Conservation (phyloP, 2,113 vertebrate genomes). For the Cryptotis parvus region DNA sequence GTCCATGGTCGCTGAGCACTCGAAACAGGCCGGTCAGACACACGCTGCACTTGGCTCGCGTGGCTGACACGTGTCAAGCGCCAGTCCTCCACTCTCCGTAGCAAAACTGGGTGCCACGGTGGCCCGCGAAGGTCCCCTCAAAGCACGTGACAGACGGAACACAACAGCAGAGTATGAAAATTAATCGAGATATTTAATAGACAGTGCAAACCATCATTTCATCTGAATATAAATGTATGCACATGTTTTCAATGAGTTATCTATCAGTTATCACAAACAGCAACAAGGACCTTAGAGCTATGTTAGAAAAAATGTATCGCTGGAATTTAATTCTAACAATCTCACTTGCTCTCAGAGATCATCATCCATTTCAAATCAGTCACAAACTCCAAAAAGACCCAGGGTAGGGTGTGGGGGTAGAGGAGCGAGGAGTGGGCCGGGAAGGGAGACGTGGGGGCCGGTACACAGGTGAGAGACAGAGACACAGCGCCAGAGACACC, state of each 20-base stretch:
- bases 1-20: neutral
- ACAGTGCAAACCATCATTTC: slow-evolving; percentile 93
- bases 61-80: neutral
- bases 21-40: neutral
- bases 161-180: slow-evolving; percentile 86
- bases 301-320: slow-evolving; percentile 92
- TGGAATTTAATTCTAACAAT: slow-evolving; percentile 84
- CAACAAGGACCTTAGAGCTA: slow-evolving; percentile 87
- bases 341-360: slow-evolving; percentile 79
- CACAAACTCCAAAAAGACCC: slow-evolving; percentile 83
- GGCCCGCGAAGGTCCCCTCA: neutral
- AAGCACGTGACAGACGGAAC: slow-evolving; percentile 63
- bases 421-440: slow-evolving; percentile 37
- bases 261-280: slow-evolving; percentile 88
- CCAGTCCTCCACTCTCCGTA: neutral
- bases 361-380: slow-evolving; percentile 82
- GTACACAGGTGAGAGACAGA: slow-evolving; percentile 81
- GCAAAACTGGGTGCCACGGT: neutral
- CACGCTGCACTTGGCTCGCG: neutral
- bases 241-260: slow-evolving; percentile 90
- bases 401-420: slow-evolving; percentile 33
- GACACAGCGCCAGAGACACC: slow-evolving; percentile 84
- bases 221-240: slow-evolving; percentile 95
- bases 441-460: slow-evolving; percentile 80
- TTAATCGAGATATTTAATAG: slow-evolving; percentile 95